Base-by-base conservation (phyloP, 1,140 invertebrate genomes). In the Drosophila sproati region DNA sequence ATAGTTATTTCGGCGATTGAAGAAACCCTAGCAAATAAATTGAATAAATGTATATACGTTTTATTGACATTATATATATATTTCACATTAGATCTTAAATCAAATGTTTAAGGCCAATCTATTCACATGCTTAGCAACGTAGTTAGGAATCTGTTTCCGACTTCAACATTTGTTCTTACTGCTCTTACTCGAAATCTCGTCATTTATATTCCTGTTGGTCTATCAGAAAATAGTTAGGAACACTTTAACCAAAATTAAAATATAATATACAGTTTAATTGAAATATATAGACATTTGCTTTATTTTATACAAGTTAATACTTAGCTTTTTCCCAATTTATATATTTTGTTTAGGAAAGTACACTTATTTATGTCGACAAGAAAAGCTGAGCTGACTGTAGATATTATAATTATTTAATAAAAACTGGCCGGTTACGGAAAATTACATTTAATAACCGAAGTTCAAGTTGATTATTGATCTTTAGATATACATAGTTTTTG, bases 1-100 rank as follows among this genome's bases (percentile, higher is more conserved):
- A 63, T 74, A 56, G 29, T 0, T 12, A 29, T 43, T 43, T n/a
- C 3, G 39, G 39, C 39, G 39, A 28, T 5, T 12, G 20, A 6
- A 7, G 73, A 75, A 75, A 59, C 73, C 68, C n/a, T 71, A 63
- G 47, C 45, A 70, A 61, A 35, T 32, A 43, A 39, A 45, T 34
- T 39, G 43, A 52, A 2, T 43, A 4, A 43, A n/a, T 35, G 6
- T 37, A 50, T 62, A 47, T 61, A 28, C 5, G 12, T 54, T 37
- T 51, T 52, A 50, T 52, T 59, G 8, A 41, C 39, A n/a, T 64
- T 50, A 28, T 34, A 28, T 57, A 39, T 39, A 61, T 50, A 34
- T 4, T 47, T 3, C 43, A 48, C 64, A 43, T 28, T 37, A 50
- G 59, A 68, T 51, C 39, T 4, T n/a, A 4, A 43, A 43, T 43